Evolutionary conservation across 1,140 invertebrate species (phyloP).

Genomic region (Drosophila melanogaster): DNA sequence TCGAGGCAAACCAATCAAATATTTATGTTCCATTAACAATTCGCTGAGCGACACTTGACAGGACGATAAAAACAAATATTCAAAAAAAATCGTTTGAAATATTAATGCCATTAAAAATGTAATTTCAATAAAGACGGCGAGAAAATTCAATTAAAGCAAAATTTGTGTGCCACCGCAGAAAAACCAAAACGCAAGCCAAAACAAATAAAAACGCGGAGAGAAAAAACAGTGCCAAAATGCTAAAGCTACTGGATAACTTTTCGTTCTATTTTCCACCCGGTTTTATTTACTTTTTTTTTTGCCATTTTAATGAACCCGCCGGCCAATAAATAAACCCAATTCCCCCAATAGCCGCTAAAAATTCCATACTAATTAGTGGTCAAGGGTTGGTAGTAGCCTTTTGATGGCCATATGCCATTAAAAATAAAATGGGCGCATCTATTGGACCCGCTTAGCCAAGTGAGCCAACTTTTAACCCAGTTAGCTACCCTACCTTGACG

Average conservation of each 20-base stretch:
- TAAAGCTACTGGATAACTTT: slow-evolving; percentile 24
- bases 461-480: slow-evolving; percentile 49
- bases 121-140: slow-evolving; percentile 62
- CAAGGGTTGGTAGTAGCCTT: not conserved
- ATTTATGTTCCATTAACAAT: slow-evolving; percentile 47
- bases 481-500: slow-evolving; percentile 47
- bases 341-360: slow-evolving; percentile 22
- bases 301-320: slow-evolving; percentile 69
- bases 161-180: slow-evolving; percentile 28
- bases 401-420: slow-evolving; percentile 25
- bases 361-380: slow-evolving; percentile 54
- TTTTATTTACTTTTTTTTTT: slow-evolving; percentile 42
- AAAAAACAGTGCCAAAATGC: slow-evolving; percentile 21
- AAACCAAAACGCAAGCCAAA: slow-evolving; percentile 29
- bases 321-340: slow-evolving; percentile 32
- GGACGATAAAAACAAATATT: slow-evolving; percentile 22
- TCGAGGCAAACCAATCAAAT: slow-evolving; percentile 18
- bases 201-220: slow-evolving; percentile 6
- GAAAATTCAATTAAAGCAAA: slow-evolving; percentile 68
- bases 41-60: slow-evolving; percentile 43
- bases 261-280: slow-evolving; percentile 14
- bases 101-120: slow-evolving; percentile 70
- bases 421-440: slow-evolving; percentile 28
- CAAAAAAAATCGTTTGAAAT: slow-evolving; percentile 38
- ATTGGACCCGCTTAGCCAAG: slow-evolving; percentile 14